Base-by-base conservation (phyloP, 1,140 invertebrate genomes). In the Neodiprion virginianus region DNA sequence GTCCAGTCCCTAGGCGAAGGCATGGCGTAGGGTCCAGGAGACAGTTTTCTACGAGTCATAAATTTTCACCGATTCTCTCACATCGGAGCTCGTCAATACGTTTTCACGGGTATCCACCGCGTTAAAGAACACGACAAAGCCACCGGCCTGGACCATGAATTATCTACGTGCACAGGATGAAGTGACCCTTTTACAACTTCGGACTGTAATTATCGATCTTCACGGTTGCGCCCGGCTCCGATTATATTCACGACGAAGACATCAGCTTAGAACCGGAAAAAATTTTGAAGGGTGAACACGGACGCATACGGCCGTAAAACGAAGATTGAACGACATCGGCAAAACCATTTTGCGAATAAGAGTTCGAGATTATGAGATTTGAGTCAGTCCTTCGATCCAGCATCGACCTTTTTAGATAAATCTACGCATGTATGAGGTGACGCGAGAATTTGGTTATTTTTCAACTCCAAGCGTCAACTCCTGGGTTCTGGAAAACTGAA, bases 41-140 rank as follows among this genome's bases (percentile, higher is more conserved):
- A 23, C 40, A 47, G 23, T 23, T 69, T 65, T 65, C 61, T 7
- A 65, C 40, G 40, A 23, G 40, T 69, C 67, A 21, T 69, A 69
- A 21, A 21, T 69, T 69, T 12, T 12, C 21, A 69, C 40, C 61
- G 21, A 23, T 48, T 53, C 11, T 9, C 17, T 53, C 61, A 28
- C 68, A 65, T 72, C 14, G 28, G 23, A 48, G 21, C 40, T 50
- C n/a, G 4, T 23, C 50, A 75, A 77, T 74, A 53, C 66, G 65
- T 69, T 79, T 79, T 73, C 76, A 75, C 75, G 77, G 74, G 49
- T 67, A 76, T 78, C 76, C 74, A 69, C 72, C 74, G 17, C 40
- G 21, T 11, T 23, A 47, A 69, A 69, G 40, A 69, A 69, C 67
- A 14, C 17, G 40, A 21, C 40, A 21, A 23, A 12, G 40, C 11